Base-by-base conservation (phyloP, 1,140 invertebrate species). In the Coenobita brevimanus region DNA sequence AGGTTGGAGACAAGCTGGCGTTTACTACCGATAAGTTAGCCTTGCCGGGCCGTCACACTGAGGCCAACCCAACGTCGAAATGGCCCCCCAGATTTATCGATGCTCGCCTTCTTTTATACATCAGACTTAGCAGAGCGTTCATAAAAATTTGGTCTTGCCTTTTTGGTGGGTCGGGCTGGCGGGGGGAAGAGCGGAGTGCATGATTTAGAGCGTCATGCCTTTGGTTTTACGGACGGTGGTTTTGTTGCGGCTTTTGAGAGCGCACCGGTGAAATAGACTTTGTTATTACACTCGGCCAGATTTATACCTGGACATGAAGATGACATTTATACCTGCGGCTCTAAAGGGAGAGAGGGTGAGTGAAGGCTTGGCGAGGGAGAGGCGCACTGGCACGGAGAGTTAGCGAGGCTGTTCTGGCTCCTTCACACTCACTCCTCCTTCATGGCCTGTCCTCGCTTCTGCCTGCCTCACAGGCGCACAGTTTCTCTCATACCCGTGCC, bases 51-150 rank as follows among this genome's bases (percentile, higher is more conserved):
- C 84, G 84, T 87, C 84, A 87, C 84, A 87, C 57, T 79, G 84
- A 87, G 54, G 75, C 76, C 17, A 80, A n/a, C 62, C 62, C 64
- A 80, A 69, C 75, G 84, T 87, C 76, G 84, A 79, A 87, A 87
- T 87, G 75, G 84, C 84, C 62, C 84, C 50, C 43, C 84, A 80
- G 84, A 87, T 87, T 87, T 87, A 87, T 87, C 84, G 84, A 87
- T 87, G 84, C 84, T 80, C 75, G 76, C 75, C 71, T 80, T 62
- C 84, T 87, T 87, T 87, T 87, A 87, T 87, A 87, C 84, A 80
- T 87, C 84, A 87, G 84, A 80, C 84, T 87, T 87, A 87, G 84
- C 84, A 87, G 76, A 79, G 84, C 84, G 78, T 87, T 80, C 84
- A 87, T 87, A 87, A 87, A 87, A 87, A 80, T 79, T 87, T 69